Conservation (phyloP, 2,113 vertebrate species). For the Laticauda colubrina region DNA sequence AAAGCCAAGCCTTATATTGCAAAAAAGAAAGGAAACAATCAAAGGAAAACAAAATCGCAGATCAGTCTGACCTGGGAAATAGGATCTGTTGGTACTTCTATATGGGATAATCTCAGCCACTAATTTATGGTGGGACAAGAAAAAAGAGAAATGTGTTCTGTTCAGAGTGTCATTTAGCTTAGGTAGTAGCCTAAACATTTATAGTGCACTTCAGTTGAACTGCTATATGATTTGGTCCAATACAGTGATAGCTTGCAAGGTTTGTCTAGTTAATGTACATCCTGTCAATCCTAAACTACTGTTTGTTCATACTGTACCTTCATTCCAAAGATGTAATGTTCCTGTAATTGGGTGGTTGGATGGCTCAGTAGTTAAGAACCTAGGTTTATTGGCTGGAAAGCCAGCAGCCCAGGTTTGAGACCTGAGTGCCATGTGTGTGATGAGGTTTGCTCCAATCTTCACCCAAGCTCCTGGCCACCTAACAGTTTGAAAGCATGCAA, state of each 20-base stretch:
- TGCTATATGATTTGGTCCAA: not conserved
- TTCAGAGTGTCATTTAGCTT: not conserved
- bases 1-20: not conserved
- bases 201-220: not conserved
- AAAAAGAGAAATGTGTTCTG: not conserved
- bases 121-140: not conserved
- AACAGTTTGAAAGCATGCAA: no score
- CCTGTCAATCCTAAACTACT: not conserved
- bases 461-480: no score
- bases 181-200: not conserved
- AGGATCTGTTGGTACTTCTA: not conserved
- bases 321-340: not conserved
- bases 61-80: not conserved
- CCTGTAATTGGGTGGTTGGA: not conserved
- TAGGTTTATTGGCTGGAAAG: not conserved
- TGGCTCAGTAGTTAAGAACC: no score
- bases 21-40: not conserved
- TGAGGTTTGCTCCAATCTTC: no score
- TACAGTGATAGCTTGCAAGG: not conserved
- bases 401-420: no score
- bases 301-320: not conserved
- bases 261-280: not conserved
- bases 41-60: not conserved
- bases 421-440: no score
- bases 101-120: not conserved